phyloP scores from a whole-genome alignment of 1,140 invertebrate species.

The Hormaphis cornu region DNA sequence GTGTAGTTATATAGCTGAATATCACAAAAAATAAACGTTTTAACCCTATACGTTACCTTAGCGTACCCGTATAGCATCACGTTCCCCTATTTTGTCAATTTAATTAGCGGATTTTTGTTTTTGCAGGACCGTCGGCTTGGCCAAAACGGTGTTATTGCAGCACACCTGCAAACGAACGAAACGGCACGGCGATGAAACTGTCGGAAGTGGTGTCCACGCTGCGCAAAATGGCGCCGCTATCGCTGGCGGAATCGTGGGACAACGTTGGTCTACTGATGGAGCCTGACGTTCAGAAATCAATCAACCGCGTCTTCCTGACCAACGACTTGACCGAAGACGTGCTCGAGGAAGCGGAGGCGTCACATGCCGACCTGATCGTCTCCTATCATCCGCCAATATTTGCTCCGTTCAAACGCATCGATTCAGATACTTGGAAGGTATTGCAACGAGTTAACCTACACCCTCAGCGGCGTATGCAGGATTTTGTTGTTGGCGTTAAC shows the following conservation, averaged over 20 bases:
- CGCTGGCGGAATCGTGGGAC: constrained; percentile 80
- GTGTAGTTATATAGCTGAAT: too few relatives aligned
- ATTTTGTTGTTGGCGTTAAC: too few relatives aligned
- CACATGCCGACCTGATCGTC: constrained; percentile 69
- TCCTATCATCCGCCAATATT: constrained; percentile 96
- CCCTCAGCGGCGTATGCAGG: too few relatives aligned
- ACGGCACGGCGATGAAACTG: background rate
- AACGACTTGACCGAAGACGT: constrained; percentile 90
- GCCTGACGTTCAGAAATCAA: constrained; percentile 40
- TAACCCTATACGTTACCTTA: too few relatives aligned
- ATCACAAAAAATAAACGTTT: too few relatives aligned
- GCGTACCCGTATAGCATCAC: too few relatives aligned
- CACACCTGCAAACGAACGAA: background rate
- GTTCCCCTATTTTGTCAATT: too few relatives aligned
- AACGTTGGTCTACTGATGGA: constrained; percentile 82
- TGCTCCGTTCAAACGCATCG: constrained; percentile 66
- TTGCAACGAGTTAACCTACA: constrained; percentile 27
- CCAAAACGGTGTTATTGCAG: too few relatives aligned
- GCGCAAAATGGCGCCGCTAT: constrained; percentile 58
- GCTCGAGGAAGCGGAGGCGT: constrained; percentile 68
- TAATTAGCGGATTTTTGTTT: too few relatives aligned
- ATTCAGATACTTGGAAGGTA: constrained; percentile 62
- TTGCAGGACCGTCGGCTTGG: too few relatives aligned
- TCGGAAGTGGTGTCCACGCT: constrained; percentile 52
- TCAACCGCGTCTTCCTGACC: constrained; percentile 71